Evolutionary conservation across 64 coral and sea anemone species (phyloP), one percentile per base, ranked within the genome.

Genomic region (Stichodactyla helianthus): DNA sequence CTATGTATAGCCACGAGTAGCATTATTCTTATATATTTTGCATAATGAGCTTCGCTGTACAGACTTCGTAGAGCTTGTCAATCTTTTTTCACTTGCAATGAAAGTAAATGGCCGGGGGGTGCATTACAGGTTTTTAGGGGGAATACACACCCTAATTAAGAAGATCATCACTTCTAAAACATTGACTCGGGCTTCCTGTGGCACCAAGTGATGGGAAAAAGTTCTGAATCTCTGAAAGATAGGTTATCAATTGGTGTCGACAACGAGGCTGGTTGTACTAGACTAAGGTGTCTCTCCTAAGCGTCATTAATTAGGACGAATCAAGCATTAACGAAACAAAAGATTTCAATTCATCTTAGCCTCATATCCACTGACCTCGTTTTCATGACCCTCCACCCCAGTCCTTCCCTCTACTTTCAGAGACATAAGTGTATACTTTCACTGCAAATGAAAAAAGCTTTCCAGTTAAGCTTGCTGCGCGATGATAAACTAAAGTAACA

Each of bases 401-500:
- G 35, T 44, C 35, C 1, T 44, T 44, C 35, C 35, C 35, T 44
- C 4, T 0, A 44, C 35, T 44, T 44, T 44, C 35, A 44, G 35
- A 44, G 35, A 3, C 35, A 44, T 44, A 44, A 44, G 35, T 44
- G 35, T 44, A 2, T 22, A 68, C 63, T 68, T 31, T 74, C 68
- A 74, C 27, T 74, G 25, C 20, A 10, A 74, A 31, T 13, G 23
- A 74, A 74, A 74, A 74, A 0, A 74, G 23, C 68, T 74, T 12
- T 26, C 12, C n/a, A 58, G 68, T 74, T 74, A 74, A 74, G 68
- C 68, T 74, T 74, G 26, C 68, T 74, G 68, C 68, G 68, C 68
- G 68, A 74, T 74, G 68, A 74, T 74, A 74, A 74, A 74, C 68
- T 74, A 74, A 74, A 35, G 68, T 74, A 74, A 74, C 25, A 19